These are phyloP conservation scores for Ypsolopha scabrella DNA, from an alignment of 2,888 invertebrate genomes.

Conservation along the genomic window DNA sequence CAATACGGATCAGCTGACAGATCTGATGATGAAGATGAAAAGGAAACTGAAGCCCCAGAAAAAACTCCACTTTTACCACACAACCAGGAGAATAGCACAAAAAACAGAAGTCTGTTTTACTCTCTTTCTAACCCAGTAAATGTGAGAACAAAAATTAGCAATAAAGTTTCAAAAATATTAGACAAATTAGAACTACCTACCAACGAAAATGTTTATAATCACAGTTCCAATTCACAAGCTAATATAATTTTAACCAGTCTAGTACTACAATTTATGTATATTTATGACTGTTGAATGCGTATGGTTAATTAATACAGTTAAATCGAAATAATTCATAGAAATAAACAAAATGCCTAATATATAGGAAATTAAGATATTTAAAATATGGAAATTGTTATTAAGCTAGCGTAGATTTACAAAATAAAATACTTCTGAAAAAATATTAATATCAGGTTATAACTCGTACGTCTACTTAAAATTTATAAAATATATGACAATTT, in stretches of 20 bases:
- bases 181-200: conserved; percentile 20
- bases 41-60: conserved; percentile 24
- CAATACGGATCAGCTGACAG: conserved; percentile 80
- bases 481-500: too few relatives aligned
- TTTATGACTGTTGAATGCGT: neutral
- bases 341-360: neutral
- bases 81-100: conserved; percentile 25
- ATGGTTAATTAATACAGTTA: too few relatives aligned
- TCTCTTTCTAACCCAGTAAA: conserved; percentile 22
- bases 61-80: conserved; percentile 15
- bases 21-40: conserved; percentile 74
- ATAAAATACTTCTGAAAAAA: too few relatives aligned
- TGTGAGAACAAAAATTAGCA: conserved; percentile 43
- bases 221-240: neutral
- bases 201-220: neutral
- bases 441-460: too few relatives aligned
- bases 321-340: neutral
- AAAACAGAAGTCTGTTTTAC: conserved; percentile 31
- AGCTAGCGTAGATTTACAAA: too few relatives aligned
- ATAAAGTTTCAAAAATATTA: conserved; percentile 52
- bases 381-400: too few relatives aligned
- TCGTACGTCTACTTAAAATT: too few relatives aligned
- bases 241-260: neutral
- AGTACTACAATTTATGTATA: neutral
- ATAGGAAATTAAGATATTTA: too few relatives aligned